These are phyloP conservation scores for Anabas testudineus DNA, from an alignment of 2,797 vertebrate species.

Conservation along the genomic window DNA sequence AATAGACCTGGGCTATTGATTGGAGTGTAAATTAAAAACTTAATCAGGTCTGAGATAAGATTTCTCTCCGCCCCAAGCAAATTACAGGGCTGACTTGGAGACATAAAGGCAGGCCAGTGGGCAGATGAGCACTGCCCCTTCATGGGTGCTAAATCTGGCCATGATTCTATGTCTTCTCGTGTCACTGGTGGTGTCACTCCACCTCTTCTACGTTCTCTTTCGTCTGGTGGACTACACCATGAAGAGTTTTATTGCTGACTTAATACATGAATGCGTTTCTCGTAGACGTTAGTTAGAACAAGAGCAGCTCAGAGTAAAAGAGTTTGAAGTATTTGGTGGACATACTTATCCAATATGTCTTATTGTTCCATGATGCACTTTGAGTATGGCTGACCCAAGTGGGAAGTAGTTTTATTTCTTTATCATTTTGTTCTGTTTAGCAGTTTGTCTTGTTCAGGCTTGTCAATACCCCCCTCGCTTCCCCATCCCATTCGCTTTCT, in stretches of 20 bases:
- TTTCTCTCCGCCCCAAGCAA: conserved; percentile 88
- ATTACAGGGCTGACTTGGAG: conserved; percentile 83
- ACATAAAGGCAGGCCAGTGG: conserved; percentile 72
- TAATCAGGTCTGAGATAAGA: conserved; percentile 96
- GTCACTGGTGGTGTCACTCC: conserved; percentile 23
- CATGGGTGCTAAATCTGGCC: conserved; percentile 65
- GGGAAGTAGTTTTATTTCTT: conserved; percentile 73
- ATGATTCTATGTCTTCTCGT: conserved; percentile 21
- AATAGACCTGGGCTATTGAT: conserved; percentile 99
- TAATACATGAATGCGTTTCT: conserved; percentile 49
- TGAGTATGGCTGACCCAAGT: conserved; percentile 58
- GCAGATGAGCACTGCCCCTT: conserved; percentile 73
- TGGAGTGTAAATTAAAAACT: conserved; percentile 99
- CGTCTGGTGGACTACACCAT: conserved; percentile 30
- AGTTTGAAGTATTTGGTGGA: conserved; percentile 45
- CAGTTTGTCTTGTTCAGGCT: conserved; percentile 69
- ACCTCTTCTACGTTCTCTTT: conserved; percentile 22
- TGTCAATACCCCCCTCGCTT: conserved; percentile 59
- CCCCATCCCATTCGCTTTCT: conserved; percentile 48
- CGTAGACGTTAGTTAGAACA: conserved; percentile 52
- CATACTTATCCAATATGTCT: conserved; percentile 66
- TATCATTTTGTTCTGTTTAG: conserved; percentile 72
- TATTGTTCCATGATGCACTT: conserved; percentile 69
- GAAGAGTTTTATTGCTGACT: conserved; percentile 61
- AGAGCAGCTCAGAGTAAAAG: conserved; percentile 33